Conservation (phyloP, 2,888 invertebrate species). For the Pristionchus maxplancki region DNA sequence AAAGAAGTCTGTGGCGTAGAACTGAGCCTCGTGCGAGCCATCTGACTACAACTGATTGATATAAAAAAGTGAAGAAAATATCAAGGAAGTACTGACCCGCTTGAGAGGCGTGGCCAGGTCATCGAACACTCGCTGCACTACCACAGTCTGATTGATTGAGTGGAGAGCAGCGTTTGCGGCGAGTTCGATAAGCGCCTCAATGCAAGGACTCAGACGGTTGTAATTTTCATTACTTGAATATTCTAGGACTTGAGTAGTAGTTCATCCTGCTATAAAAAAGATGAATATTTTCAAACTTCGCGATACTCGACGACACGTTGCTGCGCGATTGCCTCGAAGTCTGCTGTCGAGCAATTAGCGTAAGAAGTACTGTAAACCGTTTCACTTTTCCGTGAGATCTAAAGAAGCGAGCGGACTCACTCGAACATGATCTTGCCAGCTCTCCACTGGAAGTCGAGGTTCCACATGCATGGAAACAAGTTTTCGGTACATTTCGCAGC, state of each 20-base stretch:
- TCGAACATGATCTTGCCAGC: conserved; percentile 35
- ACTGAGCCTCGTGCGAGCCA: background rate
- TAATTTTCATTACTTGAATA: background rate
- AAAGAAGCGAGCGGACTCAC: background rate
- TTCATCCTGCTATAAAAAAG: too few relatives aligned
- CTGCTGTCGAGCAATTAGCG: background rate
- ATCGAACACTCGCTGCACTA: conserved; percentile 33
- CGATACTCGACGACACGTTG: conserved; percentile 12
- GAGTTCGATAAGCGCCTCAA: conserved; percentile 13
- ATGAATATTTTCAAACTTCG: too few relatives aligned
- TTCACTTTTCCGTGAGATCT: too few relatives aligned
- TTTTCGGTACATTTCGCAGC: background rate
- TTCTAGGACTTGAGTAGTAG: too few relatives aligned
- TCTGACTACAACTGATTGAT: too few relatives aligned
- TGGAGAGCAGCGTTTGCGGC: background rate
- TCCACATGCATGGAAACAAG: conserved; percentile 44
- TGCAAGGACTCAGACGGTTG: too few relatives aligned
- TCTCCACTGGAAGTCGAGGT: conserved; percentile 34
- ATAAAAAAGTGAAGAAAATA: background rate
- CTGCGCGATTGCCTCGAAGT: background rate
- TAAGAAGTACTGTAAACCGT: background rate
- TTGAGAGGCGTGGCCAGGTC: conserved; percentile 12
- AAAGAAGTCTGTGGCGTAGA: conserved; percentile 31
- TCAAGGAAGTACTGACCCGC: background rate
- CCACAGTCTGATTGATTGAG: background rate